These are phyloP conservation scores for Capromys pilorides DNA, from an alignment of 2,797 vertebrate genomes.

Conservation along the genomic window DNA sequence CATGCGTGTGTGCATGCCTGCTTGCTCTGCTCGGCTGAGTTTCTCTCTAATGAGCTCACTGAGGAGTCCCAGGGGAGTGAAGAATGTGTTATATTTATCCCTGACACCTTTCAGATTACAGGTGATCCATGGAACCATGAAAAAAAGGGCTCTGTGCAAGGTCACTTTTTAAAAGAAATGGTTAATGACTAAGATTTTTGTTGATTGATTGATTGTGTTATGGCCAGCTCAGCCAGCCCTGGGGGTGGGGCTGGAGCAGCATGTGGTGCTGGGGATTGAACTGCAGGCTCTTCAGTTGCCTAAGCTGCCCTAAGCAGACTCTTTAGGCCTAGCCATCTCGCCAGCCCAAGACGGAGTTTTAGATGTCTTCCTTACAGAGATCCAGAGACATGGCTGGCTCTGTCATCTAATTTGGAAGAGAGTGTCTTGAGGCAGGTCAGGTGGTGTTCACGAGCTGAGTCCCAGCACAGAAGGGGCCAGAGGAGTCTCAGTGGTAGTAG, in stretches of 20 bases:
- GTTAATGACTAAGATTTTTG: too few relatives aligned
- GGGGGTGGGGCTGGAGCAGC: too few relatives aligned
- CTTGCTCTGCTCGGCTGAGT: neutral
- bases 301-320: too few relatives aligned
- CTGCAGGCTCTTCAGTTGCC: too few relatives aligned
- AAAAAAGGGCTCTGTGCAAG: neutral
- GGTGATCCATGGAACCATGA: neutral
- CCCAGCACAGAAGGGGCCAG: neutral
- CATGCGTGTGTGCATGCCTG: neutral
- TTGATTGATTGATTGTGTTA: too few relatives aligned
- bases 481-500: neutral
- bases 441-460: neutral
- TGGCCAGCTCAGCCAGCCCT: too few relatives aligned
- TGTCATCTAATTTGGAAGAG: conserved; percentile 8
- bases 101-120: conserved; percentile 27
- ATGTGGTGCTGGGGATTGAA: too few relatives aligned
- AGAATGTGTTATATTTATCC: conserved; percentile 22
- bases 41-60: neutral
- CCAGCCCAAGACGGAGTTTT: neutral
- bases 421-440: neutral
- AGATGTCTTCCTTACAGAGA: neutral
- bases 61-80: neutral
- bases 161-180: conserved; percentile 50
- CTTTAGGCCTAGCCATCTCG: too few relatives aligned
- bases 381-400: neutral